These are phyloP conservation scores for Loripinus fragilis DNA, from an alignment of 2,888 invertebrate genomes.

Conservation along the genomic window DNA sequence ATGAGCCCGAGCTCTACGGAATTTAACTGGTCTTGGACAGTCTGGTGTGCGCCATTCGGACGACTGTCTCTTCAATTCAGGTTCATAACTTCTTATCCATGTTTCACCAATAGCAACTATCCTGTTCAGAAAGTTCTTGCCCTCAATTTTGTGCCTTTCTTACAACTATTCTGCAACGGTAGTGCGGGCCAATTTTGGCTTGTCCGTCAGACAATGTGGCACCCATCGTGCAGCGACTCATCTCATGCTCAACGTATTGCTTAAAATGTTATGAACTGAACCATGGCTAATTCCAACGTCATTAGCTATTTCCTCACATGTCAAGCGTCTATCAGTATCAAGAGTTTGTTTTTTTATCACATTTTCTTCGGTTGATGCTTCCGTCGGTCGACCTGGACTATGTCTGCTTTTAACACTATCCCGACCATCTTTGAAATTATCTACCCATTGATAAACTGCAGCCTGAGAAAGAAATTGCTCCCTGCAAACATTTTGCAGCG, in stretches of 20 bases:
- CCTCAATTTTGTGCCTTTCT: not conserved
- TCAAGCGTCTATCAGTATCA: not conserved
- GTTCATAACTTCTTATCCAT: not conserved
- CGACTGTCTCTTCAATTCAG: not conserved
- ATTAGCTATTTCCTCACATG: not conserved
- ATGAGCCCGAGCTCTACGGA: not conserved
- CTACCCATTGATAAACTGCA: not conserved
- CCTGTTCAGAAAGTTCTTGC: not conserved
- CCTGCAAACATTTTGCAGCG: not conserved
- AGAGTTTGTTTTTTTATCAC: not conserved
- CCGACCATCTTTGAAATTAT: not conserved
- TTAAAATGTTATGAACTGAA: not conserved
- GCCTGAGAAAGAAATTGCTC: not conserved
- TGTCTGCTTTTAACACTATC: not conserved
- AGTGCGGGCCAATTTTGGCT: not conserved
- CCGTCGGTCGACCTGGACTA: not conserved
- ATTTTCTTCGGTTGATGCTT: not conserved
- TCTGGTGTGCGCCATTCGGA: not conserved
- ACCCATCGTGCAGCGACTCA: not conserved
- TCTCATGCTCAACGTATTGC: not conserved
- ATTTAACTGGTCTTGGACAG: not conserved
- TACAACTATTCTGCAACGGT: not conserved
- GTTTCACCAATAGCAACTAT: not conserved
- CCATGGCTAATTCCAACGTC: not conserved
- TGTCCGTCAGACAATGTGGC: not conserved